These are phyloP conservation scores for Mustela lutreola DNA, from an alignment of 2,113 vertebrate species.

Conservation along the genomic window DNA sequence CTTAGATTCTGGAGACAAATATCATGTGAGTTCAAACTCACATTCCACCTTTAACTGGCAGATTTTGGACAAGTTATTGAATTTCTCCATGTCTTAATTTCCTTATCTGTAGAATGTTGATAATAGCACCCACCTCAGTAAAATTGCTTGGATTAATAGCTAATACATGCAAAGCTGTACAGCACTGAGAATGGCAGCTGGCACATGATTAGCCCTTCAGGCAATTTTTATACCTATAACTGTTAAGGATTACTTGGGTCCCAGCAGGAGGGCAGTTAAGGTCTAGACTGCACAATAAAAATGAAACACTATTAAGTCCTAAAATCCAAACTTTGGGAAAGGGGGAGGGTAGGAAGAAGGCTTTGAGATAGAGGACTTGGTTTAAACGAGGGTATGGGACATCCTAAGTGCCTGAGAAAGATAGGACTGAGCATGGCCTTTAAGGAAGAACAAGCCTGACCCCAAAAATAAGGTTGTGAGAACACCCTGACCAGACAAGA, in stretches of 20 bases:
- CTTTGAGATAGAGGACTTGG: background rate
- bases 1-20: slow-evolving; percentile 14
- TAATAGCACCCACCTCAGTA: background rate
- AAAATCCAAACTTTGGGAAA: background rate
- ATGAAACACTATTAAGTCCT: background rate
- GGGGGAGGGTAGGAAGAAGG: background rate
- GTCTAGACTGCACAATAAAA: background rate
- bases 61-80: background rate
- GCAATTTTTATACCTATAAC: background rate
- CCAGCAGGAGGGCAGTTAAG: background rate
- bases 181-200: background rate
- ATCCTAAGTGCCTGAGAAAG: background rate
- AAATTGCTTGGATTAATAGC: background rate
- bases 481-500: background rate
- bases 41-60: background rate
- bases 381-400: background rate
- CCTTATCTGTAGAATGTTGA: background rate
- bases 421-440: background rate
- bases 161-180: background rate
- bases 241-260: background rate
- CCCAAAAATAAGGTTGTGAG: background rate
- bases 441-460: background rate
- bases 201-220: background rate
- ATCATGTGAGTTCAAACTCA: background rate
- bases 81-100: background rate